Base-by-base conservation (phyloP, 2,888 invertebrate genomes). In the Thysanoteuthis rhombus region DNA sequence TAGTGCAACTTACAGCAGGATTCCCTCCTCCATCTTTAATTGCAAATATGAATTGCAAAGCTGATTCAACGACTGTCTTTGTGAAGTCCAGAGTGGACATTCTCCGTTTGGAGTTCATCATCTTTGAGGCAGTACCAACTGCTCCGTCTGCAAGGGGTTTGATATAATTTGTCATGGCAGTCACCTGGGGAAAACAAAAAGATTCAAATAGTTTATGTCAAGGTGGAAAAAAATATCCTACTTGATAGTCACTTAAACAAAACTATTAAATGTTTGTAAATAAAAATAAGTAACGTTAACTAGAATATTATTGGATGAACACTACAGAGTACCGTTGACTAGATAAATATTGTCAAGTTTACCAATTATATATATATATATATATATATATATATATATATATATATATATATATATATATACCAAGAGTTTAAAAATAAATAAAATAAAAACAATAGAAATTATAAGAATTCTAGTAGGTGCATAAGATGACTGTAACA, bases 61-160 rank as follows among this genome's bases (percentile, higher is more conserved):
- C 98, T n/a, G 99, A 98, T 97, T 99, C 99, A 0, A 99, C 98
- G 93, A 99, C 99, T 0, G 99, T 99, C 97, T 99, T 98, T 4
- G 99, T 98, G 97, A 99, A 99, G 96, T 99, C 98, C 94, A 99
- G 97, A 93, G 99, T 97, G 92, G 98, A 98, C 97, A 98, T 98
- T 97, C 99, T 99, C 95, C 98, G 98, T 96, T 98, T 98, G 0
- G 98, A 98, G 97, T 99, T 99, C 16, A 98, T 98, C 97, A 99
- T 98, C 96, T 98, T 98, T 0, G 99, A 99, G 2, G 97, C 97
- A 92, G 97, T 97, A 38, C 99, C 99, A 93, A 99, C 98, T 0
- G 98, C 98, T 32, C 98, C 98, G 5, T 98, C 97, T 0, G 99
- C 98, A 94, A 99, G 97, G 0, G 99, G 98, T 95, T 99, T 99